Conservation (phyloP, 2,113 vertebrate genomes). For the Trematocara stigmaticum region DNA sequence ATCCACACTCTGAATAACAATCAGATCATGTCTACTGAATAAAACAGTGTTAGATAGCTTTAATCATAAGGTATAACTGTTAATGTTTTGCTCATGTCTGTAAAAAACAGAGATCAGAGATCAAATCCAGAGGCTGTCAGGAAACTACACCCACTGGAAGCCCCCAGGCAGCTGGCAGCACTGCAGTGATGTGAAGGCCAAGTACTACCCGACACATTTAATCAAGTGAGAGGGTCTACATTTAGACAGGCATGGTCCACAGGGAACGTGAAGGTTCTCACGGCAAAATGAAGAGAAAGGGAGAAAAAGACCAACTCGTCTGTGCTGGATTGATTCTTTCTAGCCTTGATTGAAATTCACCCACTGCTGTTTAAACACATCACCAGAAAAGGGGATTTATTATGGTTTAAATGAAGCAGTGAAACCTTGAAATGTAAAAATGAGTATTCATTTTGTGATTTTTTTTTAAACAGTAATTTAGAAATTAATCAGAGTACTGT, state of each 20-base stretch:
- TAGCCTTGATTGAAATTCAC: conserved; percentile 16
- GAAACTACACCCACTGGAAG: conserved; percentile 40
- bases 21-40: conserved; percentile 3
- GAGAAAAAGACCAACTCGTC: conserved; percentile 24
- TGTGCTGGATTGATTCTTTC: conserved; percentile 37
- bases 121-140: conserved; percentile 50
- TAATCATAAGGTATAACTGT: conserved; percentile 23
- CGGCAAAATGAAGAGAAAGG: conserved; percentile 41
- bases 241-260: conserved; percentile 53
- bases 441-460: neutral
- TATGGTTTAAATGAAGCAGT: conserved; percentile 7
- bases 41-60: conserved; percentile 1
- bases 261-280: conserved; percentile 34
- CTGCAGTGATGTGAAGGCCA: conserved; percentile 46
- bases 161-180: conserved; percentile 45
- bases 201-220: conserved; percentile 65
- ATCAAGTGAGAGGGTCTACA: conserved; percentile 59
- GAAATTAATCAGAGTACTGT: neutral
- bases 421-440: neutral
- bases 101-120: conserved; percentile 44
- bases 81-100: conserved; percentile 46
- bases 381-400: neutral
- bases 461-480: neutral
- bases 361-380: conserved; percentile 16
- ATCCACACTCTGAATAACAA: neutral